Evolutionary conservation across 2,113 vertebrate genomes (phyloP), one percentile per base, ranked within the genome.

Genomic region (Struthidea cinerea): DNA sequence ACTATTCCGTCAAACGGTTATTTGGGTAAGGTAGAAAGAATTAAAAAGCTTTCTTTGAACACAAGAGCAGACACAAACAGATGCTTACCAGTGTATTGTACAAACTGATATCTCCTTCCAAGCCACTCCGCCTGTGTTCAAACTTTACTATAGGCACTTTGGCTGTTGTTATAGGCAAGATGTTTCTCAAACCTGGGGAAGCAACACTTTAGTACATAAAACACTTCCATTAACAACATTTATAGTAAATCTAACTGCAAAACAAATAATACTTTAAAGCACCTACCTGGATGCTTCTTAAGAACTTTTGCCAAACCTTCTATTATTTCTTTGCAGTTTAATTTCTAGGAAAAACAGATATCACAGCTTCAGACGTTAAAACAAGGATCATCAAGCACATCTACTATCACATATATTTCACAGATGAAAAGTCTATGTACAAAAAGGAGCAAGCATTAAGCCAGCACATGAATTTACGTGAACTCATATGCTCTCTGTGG

Each of bases 111-210:
- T 99, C 99, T 55, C 99, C 99, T 97, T 99, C 99, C 97, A 99
- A 97, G 47, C 99, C 98, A 89, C 99, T 99, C 90, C 99, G 97
- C 94, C 98, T 98, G 97, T 99, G 99, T 90, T 99, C 99, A 97
- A 99, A 99, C 98, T 99, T 99, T 81, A 99, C 99, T 59, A 99
- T 99, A 98, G 99, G 99, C 98, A 99, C 99, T 99, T 99, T 99
- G 98, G 99, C 99, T 98, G 99, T 99, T 76, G 99, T 99, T 98
- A 99, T 99, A 96, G 99, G 99, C 98, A 99, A 97, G 97, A 99
- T 99, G 96, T 99, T 99, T 97, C 98, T 99, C 97, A 99, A 97
- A 98, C 99, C 99, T 99, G 97, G 93, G 49, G 78, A 97, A 84
- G 67, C 82, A 97, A 96, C 71, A 96, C 84, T 96, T 97, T 81